These are phyloP conservation scores for Centropristis striata DNA, from an alignment of 2,113 vertebrate species.

Conservation along the genomic window DNA sequence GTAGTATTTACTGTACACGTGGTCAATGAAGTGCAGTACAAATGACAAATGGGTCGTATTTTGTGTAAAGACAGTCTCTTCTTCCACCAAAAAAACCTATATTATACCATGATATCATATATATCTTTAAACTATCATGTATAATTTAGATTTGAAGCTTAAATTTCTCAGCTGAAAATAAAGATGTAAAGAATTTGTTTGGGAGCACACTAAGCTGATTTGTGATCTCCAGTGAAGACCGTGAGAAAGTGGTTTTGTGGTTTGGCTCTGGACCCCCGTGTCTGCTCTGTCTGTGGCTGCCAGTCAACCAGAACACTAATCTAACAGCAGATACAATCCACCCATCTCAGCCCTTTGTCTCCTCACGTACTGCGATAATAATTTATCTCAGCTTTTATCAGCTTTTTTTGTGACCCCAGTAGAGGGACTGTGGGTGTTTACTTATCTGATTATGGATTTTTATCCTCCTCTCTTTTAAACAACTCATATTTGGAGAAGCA, in stretches of 20 bases:
- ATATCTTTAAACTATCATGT: no score
- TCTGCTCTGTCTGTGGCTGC: constrained; percentile 78
- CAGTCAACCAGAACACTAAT: constrained; percentile 83
- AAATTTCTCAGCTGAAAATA: constrained; percentile 15
- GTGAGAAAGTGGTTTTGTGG: constrained; percentile 78
- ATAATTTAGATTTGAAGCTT: background rate
- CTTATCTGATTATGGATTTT: constrained; percentile 68
- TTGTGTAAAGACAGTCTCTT: background rate
- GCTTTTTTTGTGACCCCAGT: constrained; percentile 46
- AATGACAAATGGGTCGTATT: no score
- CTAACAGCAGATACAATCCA: constrained; percentile 73
- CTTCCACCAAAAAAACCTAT: background rate
- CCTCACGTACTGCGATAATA: constrained; percentile 72
- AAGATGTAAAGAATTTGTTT: constrained; percentile 1
- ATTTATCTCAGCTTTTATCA: constrained; percentile 76
- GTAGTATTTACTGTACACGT: no score
- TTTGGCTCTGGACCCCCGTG: constrained; percentile 69
- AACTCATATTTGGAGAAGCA: constrained; percentile 44
- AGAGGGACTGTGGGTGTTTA: constrained; percentile 51
- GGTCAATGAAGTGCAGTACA: no score
- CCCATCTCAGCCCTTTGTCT: constrained; percentile 78
- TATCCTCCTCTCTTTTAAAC: constrained; percentile 40
- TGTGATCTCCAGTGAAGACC: constrained; percentile 28
- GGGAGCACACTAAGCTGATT: background rate
- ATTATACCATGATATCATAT: background rate